phyloP scores from a whole-genome alignment of 2,888 invertebrate genomes.

The Campoplex nolae region DNA sequence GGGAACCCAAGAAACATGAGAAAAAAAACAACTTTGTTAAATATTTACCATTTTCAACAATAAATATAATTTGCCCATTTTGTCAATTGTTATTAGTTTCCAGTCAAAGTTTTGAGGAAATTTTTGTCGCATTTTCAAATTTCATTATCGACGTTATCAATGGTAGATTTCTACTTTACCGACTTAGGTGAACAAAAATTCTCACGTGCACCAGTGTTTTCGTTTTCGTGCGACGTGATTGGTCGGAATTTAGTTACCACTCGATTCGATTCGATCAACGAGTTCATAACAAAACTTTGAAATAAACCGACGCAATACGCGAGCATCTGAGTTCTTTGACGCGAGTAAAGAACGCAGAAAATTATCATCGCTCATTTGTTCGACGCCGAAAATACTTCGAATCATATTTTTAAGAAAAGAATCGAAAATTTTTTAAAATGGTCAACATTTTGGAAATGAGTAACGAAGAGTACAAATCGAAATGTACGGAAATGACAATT shows the following conservation, averaged over 20 bases:
- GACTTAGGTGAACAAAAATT: neutral
- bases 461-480: slow-evolving; percentile 61
- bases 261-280: neutral
- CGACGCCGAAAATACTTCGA: neutral
- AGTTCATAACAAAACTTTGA: neutral
- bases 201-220: neutral
- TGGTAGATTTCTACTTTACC: neutral
- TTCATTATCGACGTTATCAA: neutral
- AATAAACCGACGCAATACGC: neutral
- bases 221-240: neutral
- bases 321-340: no score
- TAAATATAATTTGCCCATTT: no score
- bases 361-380: neutral
- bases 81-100: neutral
- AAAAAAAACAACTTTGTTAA: no score
- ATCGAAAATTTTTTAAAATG: slow-evolving; percentile 41
- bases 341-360: no score
- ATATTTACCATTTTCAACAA: no score
- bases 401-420: neutral
- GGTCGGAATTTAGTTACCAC: neutral
- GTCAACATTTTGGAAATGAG: slow-evolving; percentile 60
- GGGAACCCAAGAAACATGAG: neutral
- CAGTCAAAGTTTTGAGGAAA: no score
- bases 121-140: neutral
- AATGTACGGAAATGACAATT: slow-evolving; percentile 69